Conservation (phyloP, 2,113 vertebrate species). For the Charadrius vociferus region DNA sequence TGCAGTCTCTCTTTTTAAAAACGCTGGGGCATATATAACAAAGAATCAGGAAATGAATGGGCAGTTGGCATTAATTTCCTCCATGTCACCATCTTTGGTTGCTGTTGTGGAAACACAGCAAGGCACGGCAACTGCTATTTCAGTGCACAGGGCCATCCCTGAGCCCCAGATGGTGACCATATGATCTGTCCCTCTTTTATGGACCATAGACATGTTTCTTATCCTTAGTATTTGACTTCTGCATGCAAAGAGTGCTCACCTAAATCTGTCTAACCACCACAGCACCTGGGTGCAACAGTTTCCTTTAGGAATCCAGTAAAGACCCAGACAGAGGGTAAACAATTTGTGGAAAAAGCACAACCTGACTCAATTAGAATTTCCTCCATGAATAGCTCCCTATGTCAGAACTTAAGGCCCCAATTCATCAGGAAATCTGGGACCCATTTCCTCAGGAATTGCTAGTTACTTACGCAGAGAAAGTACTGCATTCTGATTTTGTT, state of each 20-base stretch:
- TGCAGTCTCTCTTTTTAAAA: background rate
- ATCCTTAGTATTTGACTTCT: slow-evolving; percentile 6
- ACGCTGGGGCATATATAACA: background rate
- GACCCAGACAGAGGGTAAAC: slow-evolving; percentile 55
- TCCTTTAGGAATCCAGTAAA: slow-evolving; percentile 44
- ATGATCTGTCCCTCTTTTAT: slow-evolving; percentile 16
- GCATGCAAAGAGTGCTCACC: background rate
- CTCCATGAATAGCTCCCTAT: slow-evolving; percentile 61
- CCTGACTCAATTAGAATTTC: slow-evolving; percentile 45
- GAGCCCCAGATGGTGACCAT: slow-evolving; percentile 56
- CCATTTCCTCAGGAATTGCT: slow-evolving; percentile 63
- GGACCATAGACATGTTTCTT: background rate
- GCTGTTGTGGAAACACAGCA: slow-evolving; percentile 38
- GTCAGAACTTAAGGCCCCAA: slow-evolving; percentile 57
- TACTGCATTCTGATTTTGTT: slow-evolving; percentile 37
- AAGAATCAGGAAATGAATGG: slow-evolving; percentile 34
- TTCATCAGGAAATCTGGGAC: slow-evolving; percentile 64
- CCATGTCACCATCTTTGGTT: slow-evolving; percentile 37
- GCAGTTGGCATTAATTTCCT: slow-evolving; percentile 47
- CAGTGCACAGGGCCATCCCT: background rate
- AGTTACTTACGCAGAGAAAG: slow-evolving; percentile 7
- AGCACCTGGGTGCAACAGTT: slow-evolving; percentile 33
- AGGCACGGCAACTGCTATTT: slow-evolving; percentile 26
- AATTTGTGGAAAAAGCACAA: slow-evolving; percentile 56
- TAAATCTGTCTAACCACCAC: background rate